Base-by-base conservation (phyloP, 2,113 vertebrate genomes). In the Podarcis muralis region DNA sequence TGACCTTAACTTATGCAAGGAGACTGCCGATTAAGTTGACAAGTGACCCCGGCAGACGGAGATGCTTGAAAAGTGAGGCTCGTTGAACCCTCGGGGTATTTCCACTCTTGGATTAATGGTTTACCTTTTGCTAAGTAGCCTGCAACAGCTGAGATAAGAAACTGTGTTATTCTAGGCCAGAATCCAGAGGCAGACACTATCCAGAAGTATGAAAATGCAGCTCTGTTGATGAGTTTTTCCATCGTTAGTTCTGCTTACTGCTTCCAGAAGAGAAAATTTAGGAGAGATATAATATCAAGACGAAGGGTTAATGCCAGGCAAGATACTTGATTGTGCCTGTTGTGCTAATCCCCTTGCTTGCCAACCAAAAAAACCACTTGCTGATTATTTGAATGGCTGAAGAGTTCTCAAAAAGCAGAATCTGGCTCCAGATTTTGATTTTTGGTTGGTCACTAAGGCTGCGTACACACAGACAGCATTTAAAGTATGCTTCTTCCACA, bases 11-110 rank as follows among this genome's bases (percentile, higher is more conserved):
- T 81, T 85, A 84, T 88, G 83, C 86, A 71, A 25, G 87, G 93
- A 92, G 94, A 90, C 92, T 95, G 92, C 91, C 93, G 95, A 96
- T 96, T 85, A 95, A 84, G 91, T 62, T 94, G 93, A 87, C 84
- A 90, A 92, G 48, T 79, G 91, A 89, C 88, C 93, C 65, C 30
- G 18, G 81, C 85, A 91, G 91, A 94, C 94, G 93, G 89, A 93
- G 89, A 90, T 94, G 87, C 90, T 83, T 77, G 89, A 84, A 57
- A 91, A 95, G 77, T 72, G 92, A 87, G 91, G 87, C 92, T 92
- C 90, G 88, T 93, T 92, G 92, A 77, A 84, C 76, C 22, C 30
- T 87, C 37, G 57, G 88, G 81, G 90, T 91, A 90, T 77, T 91
- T 68, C 68, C 87, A 92, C 57, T 4, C 2, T 92, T 83, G 91